phyloP scores from a whole-genome alignment of 2,888 invertebrate genomes.

The Clitarchus hookeri region DNA sequence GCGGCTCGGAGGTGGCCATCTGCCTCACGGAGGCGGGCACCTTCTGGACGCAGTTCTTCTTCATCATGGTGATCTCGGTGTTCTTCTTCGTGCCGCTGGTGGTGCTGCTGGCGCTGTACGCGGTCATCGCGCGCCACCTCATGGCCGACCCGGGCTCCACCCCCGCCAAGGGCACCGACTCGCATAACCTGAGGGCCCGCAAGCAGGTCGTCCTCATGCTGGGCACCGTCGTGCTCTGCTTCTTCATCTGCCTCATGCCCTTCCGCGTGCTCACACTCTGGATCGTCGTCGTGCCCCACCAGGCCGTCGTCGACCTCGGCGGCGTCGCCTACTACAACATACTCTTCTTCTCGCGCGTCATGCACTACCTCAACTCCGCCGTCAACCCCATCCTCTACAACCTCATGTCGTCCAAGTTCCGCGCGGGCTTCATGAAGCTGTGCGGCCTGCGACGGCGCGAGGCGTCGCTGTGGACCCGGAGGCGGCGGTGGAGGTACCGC shows the following conservation, averaged over 20 bases:
- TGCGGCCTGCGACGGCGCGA: constrained; percentile 56
- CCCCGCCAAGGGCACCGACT: constrained; percentile 24
- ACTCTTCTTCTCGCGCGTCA: constrained; percentile 82
- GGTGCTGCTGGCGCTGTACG: constrained; percentile 78
- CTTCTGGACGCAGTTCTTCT: constrained; percentile 78
- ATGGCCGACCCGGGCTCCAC: constrained; percentile 59
- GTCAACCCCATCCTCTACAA: constrained; percentile 91
- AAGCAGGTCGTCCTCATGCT: constrained; percentile 76
- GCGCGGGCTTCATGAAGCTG: constrained; percentile 76
- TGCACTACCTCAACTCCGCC: constrained; percentile 89
- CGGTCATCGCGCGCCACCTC: constrained; percentile 81
- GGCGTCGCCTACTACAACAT: constrained; percentile 81
- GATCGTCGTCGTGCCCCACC: constrained; percentile 78
- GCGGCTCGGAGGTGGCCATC: constrained; percentile 71
- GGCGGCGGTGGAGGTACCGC: not conserved
- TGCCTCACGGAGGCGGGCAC: constrained; percentile 80
- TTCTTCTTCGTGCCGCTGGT: constrained; percentile 83
- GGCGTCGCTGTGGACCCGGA: constrained; percentile 36
- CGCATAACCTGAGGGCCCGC: constrained; percentile 26
- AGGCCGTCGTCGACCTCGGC: constrained; percentile 65
- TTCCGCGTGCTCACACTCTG: constrained; percentile 86
- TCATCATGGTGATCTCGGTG: constrained; percentile 72
- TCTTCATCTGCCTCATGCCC: constrained; percentile 88
- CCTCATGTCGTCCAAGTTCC: constrained; percentile 89
- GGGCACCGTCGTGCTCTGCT: constrained; percentile 85